Evolutionary conservation across 1,140 invertebrate genomes (phyloP), one percentile per base, ranked within the genome.

Genomic region (Parasteatoda tepidariorum): DNA sequence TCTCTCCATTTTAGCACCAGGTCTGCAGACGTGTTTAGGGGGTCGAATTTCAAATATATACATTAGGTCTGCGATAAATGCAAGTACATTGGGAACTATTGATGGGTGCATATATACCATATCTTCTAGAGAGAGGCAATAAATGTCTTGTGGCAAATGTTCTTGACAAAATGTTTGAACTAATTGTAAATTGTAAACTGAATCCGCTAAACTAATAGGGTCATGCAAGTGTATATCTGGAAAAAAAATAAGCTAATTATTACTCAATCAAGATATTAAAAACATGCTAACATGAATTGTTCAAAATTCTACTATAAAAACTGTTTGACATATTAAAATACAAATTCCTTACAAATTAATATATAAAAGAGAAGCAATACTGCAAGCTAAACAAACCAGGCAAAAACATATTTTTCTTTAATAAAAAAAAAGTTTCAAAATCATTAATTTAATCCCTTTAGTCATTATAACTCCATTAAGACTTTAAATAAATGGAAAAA

Each of bases 81-180:
- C 95, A 85, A 98, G 92, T 86, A 99, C 91, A 91, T 99, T 99
- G 87, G 95, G 93, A 87, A 94, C 94, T 93, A 98, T 96, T 59
- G 94, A 95, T 85, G 96, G 95, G 89, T 96, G 93, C 92, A 97
- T 95, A 88, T 98, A 98, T 31, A 98, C 94, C 67, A 99, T 93
- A 89, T 99, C 98, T 89, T 99, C 97, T 55, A 96, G 95, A 88
- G 94, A 93, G 91, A 99, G 95, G 88, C 98, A 97, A 91, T 98
- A 98, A 88, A 96, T 94, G 87, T 95, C 93, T 89, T 94, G 93
- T 84, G 96, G 96, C 88, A 99, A 92, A 88, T 92, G 92, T 15
- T 89, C 88, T 85, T 92, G 89, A 88, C 96, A 98, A 90, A 99
- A 98, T 86, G 93, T 92, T 87, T 95, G 92, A 59, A 99, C 93